Evolutionary conservation across 2,113 vertebrate genomes (phyloP).

Genomic region (Rhynchomys soricoides): DNA sequence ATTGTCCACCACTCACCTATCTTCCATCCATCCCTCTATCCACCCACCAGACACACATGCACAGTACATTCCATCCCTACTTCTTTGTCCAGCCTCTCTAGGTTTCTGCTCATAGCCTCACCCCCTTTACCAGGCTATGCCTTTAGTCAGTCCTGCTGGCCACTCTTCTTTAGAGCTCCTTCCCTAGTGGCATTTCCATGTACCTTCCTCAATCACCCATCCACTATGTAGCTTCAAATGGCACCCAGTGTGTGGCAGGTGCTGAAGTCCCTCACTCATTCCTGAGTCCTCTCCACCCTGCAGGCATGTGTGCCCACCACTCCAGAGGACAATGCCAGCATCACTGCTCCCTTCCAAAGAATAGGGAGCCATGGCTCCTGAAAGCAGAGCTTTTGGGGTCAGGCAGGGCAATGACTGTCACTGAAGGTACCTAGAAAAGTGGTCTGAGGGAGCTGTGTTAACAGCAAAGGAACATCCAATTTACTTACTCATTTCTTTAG

Average conservation of each 20-base stretch:
- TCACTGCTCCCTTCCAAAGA: neutral
- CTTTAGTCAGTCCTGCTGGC: neutral
- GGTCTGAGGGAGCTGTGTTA: neutral
- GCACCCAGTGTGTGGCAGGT: neutral
- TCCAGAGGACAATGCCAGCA: neutral
- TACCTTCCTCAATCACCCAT: no score
- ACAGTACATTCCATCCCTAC: no score
- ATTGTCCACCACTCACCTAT: neutral
- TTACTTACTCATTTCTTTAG: neutral
- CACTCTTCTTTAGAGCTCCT: neutral
- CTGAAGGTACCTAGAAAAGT: no score
- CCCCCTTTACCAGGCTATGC: neutral
- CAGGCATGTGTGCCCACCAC: neutral
- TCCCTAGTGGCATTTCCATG: neutral
- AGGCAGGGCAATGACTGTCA: neutral
- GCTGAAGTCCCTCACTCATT: neutral
- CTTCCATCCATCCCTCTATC: no score
- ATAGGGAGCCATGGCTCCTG: neutral
- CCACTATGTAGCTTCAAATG: neutral
- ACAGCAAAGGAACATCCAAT: neutral
- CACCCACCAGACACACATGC: neutral
- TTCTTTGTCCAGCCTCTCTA: neutral
- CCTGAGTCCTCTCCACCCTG: neutral
- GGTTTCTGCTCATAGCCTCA: neutral
- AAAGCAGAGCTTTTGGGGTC: neutral